phyloP scores from a whole-genome alignment of 2,797 vertebrate species.

The Bovichtus variegatus region DNA sequence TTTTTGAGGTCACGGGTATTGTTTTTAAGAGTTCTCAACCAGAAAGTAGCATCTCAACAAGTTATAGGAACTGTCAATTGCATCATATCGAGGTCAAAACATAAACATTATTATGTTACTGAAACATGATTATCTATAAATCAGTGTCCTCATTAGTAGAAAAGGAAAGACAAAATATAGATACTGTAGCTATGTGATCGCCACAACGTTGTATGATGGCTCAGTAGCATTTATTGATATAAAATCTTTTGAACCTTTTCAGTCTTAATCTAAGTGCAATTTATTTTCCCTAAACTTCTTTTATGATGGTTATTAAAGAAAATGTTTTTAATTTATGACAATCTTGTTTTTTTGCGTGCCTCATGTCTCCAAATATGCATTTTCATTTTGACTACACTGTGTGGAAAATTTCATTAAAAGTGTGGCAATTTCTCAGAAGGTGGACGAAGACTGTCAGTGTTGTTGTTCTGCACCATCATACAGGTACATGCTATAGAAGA shows the following conservation, averaged over 20 bases:
- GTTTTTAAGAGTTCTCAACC: not conserved
- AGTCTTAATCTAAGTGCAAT: not conserved
- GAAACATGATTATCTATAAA: not conserved
- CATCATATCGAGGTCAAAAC: slow-evolving; percentile 4
- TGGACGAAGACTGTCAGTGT: not conserved
- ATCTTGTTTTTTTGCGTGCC: slow-evolving; percentile 8
- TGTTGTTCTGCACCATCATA: not conserved
- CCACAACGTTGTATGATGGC: not conserved
- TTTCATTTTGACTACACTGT: not conserved
- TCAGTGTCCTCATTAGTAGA: not conserved
- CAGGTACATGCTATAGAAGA: not conserved
- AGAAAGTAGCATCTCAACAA: not conserved
- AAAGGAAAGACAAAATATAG: not conserved
- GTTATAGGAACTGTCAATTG: not conserved
- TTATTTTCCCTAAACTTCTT: not conserved
- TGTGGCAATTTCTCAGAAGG: not conserved
- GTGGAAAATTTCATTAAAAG: not conserved
- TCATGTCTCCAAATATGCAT: not conserved
- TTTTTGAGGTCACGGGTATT: not conserved
- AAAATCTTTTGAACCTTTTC: not conserved
- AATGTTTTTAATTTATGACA: not conserved
- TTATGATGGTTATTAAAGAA: not conserved
- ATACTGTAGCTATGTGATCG: not conserved
- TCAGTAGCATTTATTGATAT: not conserved
- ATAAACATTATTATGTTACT: not conserved